A percentile compares a stretch with the other conserved stretches of the same genome.
These are phyloP conservation scores for Drosophila guanche DNA, from an alignment of 1,140 invertebrate species.

Conservation along the genomic window DNA sequence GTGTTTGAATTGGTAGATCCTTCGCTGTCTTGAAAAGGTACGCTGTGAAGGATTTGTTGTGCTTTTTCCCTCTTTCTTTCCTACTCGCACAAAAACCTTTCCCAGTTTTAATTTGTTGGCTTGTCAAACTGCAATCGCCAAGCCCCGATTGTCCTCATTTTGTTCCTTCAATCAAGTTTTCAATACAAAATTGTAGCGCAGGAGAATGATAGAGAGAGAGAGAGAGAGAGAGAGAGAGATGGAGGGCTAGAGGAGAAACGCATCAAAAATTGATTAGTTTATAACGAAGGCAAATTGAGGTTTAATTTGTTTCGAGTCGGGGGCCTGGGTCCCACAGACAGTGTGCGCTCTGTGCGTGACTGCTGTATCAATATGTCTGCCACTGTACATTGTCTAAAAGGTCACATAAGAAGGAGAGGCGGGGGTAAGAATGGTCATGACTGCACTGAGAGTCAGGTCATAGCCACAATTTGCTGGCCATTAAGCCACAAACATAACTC, in stretches of 20 bases:
- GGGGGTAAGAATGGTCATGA: slow-evolving; percentile 9
- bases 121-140: no score
- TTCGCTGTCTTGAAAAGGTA: no score
- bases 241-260: neutral
- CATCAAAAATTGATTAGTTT: slow-evolving; percentile 57
- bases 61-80: no score
- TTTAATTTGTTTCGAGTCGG: slow-evolving; percentile 55
- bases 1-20: no score
- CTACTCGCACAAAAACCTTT: no score
- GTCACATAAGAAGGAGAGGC: slow-evolving; percentile 12
- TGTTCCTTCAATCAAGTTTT: slow-evolving; percentile 39
- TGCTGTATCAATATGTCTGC: slow-evolving; percentile 3
- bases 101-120: no score
- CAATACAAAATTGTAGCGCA: slow-evolving; percentile 19
- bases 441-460: slow-evolving; percentile 17
- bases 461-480: slow-evolving; percentile 56
- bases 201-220: neutral
- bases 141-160: slow-evolving; percentile 14
- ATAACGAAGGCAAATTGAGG: slow-evolving; percentile 63
- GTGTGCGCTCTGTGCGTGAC: slow-evolving; percentile 36
- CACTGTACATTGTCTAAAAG: slow-evolving; percentile 38
- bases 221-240: neutral
- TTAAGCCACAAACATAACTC: slow-evolving; percentile 38
- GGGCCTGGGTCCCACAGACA: slow-evolving; percentile 9
- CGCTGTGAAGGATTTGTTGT: no score